phyloP scores from a whole-genome alignment of 2,113 vertebrate species.

The Mustelus asterias region DNA sequence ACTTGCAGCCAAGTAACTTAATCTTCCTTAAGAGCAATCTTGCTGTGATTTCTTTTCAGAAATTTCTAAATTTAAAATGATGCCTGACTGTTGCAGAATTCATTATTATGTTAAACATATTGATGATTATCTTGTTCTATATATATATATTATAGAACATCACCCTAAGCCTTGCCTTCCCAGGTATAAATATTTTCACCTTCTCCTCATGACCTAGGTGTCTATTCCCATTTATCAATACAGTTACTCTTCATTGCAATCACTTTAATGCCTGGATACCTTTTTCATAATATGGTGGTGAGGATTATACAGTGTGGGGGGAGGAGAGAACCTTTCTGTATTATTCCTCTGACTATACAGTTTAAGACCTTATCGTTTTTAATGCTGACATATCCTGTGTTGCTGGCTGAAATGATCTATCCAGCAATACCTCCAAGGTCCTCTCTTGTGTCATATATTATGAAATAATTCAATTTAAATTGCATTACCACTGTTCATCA shows the following conservation, averaged over 20 bases:
- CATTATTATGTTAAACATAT: background rate
- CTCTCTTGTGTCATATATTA: background rate
- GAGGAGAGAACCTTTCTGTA: background rate
- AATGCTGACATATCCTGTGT: background rate
- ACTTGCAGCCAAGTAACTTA: background rate
- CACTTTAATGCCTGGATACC: background rate
- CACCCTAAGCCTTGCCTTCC: background rate
- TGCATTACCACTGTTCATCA: background rate
- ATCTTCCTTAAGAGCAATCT: background rate
- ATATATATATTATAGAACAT: background rate
- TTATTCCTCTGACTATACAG: background rate
- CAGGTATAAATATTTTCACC: background rate
- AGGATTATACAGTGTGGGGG: background rate
- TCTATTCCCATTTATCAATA: background rate
- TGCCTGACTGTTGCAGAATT: background rate
- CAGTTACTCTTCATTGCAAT: background rate
- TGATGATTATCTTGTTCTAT: background rate
- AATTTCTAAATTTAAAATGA: background rate
- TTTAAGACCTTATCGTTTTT: background rate
- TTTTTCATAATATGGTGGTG: background rate
- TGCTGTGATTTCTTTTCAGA: background rate
- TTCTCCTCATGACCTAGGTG: background rate
- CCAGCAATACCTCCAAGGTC: background rate
- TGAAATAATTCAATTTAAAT: background rate
- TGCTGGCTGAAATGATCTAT: background rate